Base-by-base conservation (phyloP, 2,113 vertebrate genomes). In the Panthera uncia region DNA sequence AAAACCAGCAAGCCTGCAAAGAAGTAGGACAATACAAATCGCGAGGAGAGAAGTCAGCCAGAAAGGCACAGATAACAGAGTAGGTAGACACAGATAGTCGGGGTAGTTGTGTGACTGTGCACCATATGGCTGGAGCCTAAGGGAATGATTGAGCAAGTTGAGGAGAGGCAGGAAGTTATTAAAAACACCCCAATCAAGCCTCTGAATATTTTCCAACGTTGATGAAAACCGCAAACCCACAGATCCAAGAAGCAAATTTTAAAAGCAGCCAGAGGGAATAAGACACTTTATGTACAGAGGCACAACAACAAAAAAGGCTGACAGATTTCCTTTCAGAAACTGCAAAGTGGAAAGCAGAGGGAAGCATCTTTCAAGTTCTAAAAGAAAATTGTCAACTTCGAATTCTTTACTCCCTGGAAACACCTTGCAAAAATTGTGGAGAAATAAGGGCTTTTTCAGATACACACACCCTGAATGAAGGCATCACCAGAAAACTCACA, bases 21-120 rank as follows among this genome's bases (percentile, higher is more conserved):
- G 50, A 92, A 79, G 23, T 10, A 29, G 29, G 68, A 71, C 82
- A 66, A 27, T 10, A 31, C 4, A 81, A 38, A 65, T 10, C 19
- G 6, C 1, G 23, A 12, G 16, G 41, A 61, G 38, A 86, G 87
- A 48, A 78, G 13, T 48, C 23, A 0, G 0, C 36, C 36, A 36
- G 65, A 71, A 82, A 13, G 61, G 66, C 6, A 2, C 31, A 16
- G 48, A 76, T 16, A 13, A 21, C 4, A 68, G 63, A 79, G 41
- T 13, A 14, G 11, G 7, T 1, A 18, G 29, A 25, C 14, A 0
- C n/a, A 6, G 55, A n/a, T 2, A 16, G 27, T 25, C 19, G 41
- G 69, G n/a, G 25, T 1, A 36, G 61, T 2, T 3, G 13, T 5
- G 8, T 66, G 36, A 50, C 1, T 31, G 3, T 2, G 50, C 23